These are phyloP conservation scores for Petrolisthes manimaculis DNA, from an alignment of 2,888 invertebrate genomes.

Conservation along the genomic window DNA sequence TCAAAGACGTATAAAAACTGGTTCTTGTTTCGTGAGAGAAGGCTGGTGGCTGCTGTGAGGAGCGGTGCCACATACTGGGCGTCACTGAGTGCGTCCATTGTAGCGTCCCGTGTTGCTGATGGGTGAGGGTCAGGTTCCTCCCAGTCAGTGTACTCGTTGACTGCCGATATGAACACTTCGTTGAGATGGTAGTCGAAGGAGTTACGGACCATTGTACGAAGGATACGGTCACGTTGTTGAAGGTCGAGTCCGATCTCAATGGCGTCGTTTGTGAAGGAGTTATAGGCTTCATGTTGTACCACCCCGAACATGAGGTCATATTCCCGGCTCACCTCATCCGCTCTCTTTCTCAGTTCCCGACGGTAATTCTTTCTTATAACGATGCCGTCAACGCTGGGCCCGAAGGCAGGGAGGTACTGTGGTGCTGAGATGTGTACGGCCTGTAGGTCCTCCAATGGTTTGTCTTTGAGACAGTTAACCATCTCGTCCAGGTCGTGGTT, in stretches of 20 bases:
- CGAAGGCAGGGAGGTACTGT: slow-evolving; percentile 74
- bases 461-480: slow-evolving; percentile 85
- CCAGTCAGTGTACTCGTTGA: slow-evolving; percentile 99
- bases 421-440: slow-evolving; percentile 66
- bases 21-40: slow-evolving; percentile 32
- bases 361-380: slow-evolving; percentile 78
- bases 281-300: slow-evolving; percentile 91
- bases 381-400: slow-evolving; percentile 94
- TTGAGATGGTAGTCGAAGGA: slow-evolving; percentile 83
- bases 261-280: slow-evolving; percentile 84
- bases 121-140: slow-evolving; percentile 90
- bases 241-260: slow-evolving; percentile 94
- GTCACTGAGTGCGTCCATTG: slow-evolving; percentile 91
- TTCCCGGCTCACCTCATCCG: slow-evolving; percentile 70
- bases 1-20: slow-evolving; percentile 66
- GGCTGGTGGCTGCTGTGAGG: slow-evolving; percentile 70
- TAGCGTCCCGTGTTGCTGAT: slow-evolving; percentile 88
- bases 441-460: slow-evolving; percentile 74
- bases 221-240: slow-evolving; percentile 88
- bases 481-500: slow-evolving; percentile 71
- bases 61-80: slow-evolving; percentile 93
- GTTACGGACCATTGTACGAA: slow-evolving; percentile 88
- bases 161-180: slow-evolving; percentile 95
- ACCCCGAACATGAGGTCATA: slow-evolving; percentile 93
- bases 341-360: slow-evolving; percentile 46